Base-by-base conservation (phyloP, 1,140 invertebrate genomes). In the Drosophila baimaii region DNA sequence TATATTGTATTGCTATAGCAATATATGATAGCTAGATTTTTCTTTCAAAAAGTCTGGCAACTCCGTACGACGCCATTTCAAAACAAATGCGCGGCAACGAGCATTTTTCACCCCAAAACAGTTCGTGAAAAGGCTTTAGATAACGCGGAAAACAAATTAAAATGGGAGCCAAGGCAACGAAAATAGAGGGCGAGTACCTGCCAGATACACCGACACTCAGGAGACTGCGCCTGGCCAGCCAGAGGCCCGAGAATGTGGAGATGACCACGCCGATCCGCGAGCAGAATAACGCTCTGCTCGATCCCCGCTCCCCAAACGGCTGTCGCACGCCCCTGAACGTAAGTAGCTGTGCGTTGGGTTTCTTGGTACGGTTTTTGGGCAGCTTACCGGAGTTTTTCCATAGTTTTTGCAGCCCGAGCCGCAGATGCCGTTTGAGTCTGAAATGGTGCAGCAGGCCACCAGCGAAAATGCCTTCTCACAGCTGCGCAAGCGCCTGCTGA, bases 131-230 rank as follows among this genome's bases (percentile, higher is more conserved):
- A 70, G 31, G 27, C 10, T 29, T 9, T 17, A n/a, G 33, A 46
- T 6, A n/a, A 27, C n/a, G 23, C 31, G 19, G 54, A 54, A 29
- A 35, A 6, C 8, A 29, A 7, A 19, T 47, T 15, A 49, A 15
- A 44, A 91, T 91, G 90, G 90, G 90, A 27, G 64, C 90, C n/a
- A 91, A 89, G 54, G 70, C 74, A 41, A 85, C 86, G 3, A 91
- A 91, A 83, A 75, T 91, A 2, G 90, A 91, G 19, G 86, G 76
- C 21, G 77, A 43, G 12, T 90, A 85, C 17, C 54, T 91, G 59
- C 78, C 90, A n/a, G 79, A 88, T 8, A 91, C 83, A 19, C 90
- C 86, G 15, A 85, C 71, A 29, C 17, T 89, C 9, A 88, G 82
- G 9, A 89, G 66, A 80, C 21, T 88, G 23, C 76, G 72, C 29